Base-by-base conservation (phyloP, 1,140 invertebrate genomes). In the Pseudomyrmex flavicornis region DNA sequence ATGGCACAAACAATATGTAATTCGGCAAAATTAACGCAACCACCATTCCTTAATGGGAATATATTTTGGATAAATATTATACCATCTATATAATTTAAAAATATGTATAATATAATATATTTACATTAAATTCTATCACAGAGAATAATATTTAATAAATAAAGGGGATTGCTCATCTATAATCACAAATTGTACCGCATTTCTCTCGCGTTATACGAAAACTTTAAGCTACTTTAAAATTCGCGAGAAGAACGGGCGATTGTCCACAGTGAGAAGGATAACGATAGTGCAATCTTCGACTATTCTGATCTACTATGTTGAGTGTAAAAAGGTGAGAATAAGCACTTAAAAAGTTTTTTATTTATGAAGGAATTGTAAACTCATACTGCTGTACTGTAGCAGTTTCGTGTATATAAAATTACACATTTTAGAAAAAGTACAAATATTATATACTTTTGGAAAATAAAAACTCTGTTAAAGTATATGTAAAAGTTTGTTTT, bases 381-480 rank as follows among this genome's bases (percentile, higher is more conserved):
- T 70, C 69, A 79, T 48, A 72, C 7, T 80, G 52, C 63, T 69
- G 66, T 26, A 20, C 61, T 10, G 46, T 48, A 17, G 75, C 63
- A 79, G 13, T 59, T 70, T 80, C 17, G 26, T 20, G 7, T 35
- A 35, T 35, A 35, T 35, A 35, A 35, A 35, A 35, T 35, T 35
- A 35, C 35, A 35, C 35, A 35, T 35, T 35, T 35, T 2, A 5
- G 0, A 35, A 35, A 35, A 35, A 35, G 5, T 35, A 7, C 35
- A 48, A 48, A 79, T 70, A 70, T 72, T 50, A 52, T 35, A 17
- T 17, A 65, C n/a, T 46, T 26, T 72, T 0, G 9, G 35, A 72
- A 72, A 59, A 13, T 50, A 22, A 69, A 72, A 54, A 77, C 4
- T 80, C n/a, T 54, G 13, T 46, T 10, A 35, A 35, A 35, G 35